Evolutionary conservation across 2,888 invertebrate species (phyloP), one percentile per base, ranked within the genome.

Genomic region (Ormyrus rosae): DNA sequence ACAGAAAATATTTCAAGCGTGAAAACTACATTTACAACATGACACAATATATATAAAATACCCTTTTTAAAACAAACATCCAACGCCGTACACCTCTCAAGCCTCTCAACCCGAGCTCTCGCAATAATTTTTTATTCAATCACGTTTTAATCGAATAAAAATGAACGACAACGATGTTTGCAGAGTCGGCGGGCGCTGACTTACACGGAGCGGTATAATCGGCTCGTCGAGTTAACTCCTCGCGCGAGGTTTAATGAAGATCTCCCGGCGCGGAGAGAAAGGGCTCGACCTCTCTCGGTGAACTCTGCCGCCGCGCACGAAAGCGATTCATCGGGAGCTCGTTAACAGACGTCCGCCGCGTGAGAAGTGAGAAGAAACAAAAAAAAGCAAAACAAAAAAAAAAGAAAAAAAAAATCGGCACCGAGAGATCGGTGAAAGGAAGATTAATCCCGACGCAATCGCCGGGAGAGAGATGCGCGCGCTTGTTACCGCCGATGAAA

Each of bases 391-490:
- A 60, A 10, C 1, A 6, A 7, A 56, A 83, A 80, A 81, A 83
- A 82, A n/a, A n/a, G n/a, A n/a, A n/a, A 10, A 83, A 79, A 81
- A 83, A 82, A n/a, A 19, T 56, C 50, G 11, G 34, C 34, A 34
- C 34, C 34, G 34, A 34, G 11, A 19, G 80, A 81, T 81, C 83
- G 84, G 83, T 71, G 80, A 83, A 85, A 83, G 83, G 82, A 83
- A 85, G 83, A 87, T 87, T 84, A 87, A 87, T 87, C 85, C 83
- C 71, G 68, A 77, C 80, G 83, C 85, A 86, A 87, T 86, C 84
- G 34, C 6, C n/a, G 11, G 6, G 0, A 0, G n/a, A 11, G 10
- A 64, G 50, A 48, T 64, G 11, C 19, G 48, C n/a, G 58, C 11
- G 78, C 73, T 79, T 46, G 72, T 79, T 73, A 73, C 63, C 11